Base-by-base conservation (phyloP, 2,797 vertebrate species). In the Masticophis lateralis region DNA sequence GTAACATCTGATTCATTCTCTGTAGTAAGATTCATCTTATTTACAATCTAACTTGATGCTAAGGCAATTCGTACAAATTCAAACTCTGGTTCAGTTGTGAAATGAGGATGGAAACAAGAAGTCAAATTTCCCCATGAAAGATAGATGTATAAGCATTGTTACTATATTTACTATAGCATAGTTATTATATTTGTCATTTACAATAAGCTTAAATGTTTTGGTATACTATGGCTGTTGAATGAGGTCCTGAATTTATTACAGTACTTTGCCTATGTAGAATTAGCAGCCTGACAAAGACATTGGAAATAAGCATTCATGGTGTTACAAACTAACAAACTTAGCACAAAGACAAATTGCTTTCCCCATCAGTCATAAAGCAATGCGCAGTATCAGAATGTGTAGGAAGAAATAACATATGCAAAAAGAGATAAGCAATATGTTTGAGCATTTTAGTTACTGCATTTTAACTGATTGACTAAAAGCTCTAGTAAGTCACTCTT, bases 281-380 rank as follows among this genome's bases (percentile, higher is more conserved):
- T 43, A 79, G 74, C 18, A 79, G 74, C 18, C 37, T 22, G 74
- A 22, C 37, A 43, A 79, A 79, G 74, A 43, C 37, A 11, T 79
- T 79, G 37, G 37, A 79, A 79, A 79, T 79, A 79, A 79, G 37
- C 32, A 79, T 22, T 43, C 18, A 9, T 79, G 74, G 8, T 79
- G 8, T 43, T 43, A 10, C 10, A 61, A 61, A 27, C 9, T 61
- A 28, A 61, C 60, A 61, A 61, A 61, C 8, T 27, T 61, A 61
- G 60, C n/a, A 32, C 14, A 94, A n/a, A 90, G 86, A 94, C 94
- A 89, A 94, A 95, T 91, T 95, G 90, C 91, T 95, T 96, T 94
- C 20, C 9, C 47, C 63, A 47, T 28, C 66, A 89, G 8, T 47
- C 69, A 87, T 55, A 95, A 93, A 61, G 59, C 55, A 87, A 43